Base-by-base conservation (phyloP, 2,113 vertebrate species). In the Strix uralensis region DNA sequence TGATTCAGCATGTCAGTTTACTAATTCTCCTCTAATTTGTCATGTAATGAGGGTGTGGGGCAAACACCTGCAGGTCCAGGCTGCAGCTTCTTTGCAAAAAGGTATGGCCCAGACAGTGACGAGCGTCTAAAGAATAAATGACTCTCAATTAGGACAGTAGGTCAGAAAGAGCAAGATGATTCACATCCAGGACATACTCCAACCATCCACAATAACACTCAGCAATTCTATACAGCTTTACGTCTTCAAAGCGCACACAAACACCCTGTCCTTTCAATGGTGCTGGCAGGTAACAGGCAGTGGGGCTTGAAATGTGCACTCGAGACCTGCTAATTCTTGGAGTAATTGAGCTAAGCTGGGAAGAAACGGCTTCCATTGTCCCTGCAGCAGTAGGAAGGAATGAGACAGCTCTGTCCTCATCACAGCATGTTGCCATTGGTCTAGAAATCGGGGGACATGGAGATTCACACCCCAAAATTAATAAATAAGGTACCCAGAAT, bases 101-200 rank as follows among this genome's bases (percentile, higher is more conserved):
- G 74, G 77, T 75, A 82, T 2, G 4, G 57, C 89, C 85, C 11
- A 20, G 88, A 59, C 90, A 40, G 65, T 36, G 73, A 93, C 2
- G 8, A 89, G 84, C 51, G 3, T 94, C 71, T 72, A 58, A 91
- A 81, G 94, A 95, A 94, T 84, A 97, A 95, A 90, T 78, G 74
- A 73, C 63, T 95, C 84, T 94, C 91, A 96, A 90, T 95, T 97
- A 95, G 95, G 94, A 96, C 87, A 96, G 91, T 95, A 94, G 96
- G 97, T 97, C 97, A 97, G 94, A 96, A 94, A 90, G 96, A 95
- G 94, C 95, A 89, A 65, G 81, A 91, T 96, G 91, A 95, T 96
- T 97, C 96, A 97, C 40, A 86, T 51, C 58, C 93, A 94, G 79
- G 85, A 83, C 92, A 27, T 87, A 88, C 55, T 93, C 70, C 86